Evolutionary conservation across 2,888 invertebrate species (phyloP).

Genomic region (Drosophila leonis): DNA sequence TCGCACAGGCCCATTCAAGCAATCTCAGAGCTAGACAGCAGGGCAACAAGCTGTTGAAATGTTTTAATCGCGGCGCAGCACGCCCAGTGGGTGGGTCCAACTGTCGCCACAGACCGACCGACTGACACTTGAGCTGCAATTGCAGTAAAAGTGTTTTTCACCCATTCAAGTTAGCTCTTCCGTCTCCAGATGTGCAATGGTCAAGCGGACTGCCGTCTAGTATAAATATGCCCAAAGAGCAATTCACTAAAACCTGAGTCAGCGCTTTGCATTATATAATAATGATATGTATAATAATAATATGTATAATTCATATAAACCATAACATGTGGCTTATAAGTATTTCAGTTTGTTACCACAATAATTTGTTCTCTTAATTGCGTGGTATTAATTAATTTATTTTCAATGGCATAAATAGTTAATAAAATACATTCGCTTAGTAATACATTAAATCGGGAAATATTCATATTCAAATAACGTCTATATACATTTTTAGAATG

Average conservation of each 20-base stretch:
- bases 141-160: constrained; percentile 45
- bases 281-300: not conserved
- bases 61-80: constrained; percentile 16
- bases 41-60: constrained; percentile 44
- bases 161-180: constrained; percentile 5
- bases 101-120: constrained; percentile 14
- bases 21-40: constrained; percentile 30
- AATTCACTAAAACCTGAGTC: not conserved
- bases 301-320: not conserved
- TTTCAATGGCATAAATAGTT: not conserved
- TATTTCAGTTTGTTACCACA: not conserved
- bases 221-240: constrained; percentile 4
- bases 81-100: constrained; percentile 37
- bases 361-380: not conserved
- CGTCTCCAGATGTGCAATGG: constrained; percentile 12
- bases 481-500: too few species aligned
- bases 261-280: not conserved
- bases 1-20: constrained; percentile 26
- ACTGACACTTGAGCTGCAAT: constrained; percentile 56
- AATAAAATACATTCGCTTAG: not conserved
- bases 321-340: not conserved
- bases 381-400: not conserved
- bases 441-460: not conserved
- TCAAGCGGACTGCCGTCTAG: not conserved
- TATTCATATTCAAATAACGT: not conserved